Percentiles rank a stretch among this genome's conserved stretches.
Conservation (phyloP, 2,113 vertebrate species). For the Muntiacus reevesi region DNA sequence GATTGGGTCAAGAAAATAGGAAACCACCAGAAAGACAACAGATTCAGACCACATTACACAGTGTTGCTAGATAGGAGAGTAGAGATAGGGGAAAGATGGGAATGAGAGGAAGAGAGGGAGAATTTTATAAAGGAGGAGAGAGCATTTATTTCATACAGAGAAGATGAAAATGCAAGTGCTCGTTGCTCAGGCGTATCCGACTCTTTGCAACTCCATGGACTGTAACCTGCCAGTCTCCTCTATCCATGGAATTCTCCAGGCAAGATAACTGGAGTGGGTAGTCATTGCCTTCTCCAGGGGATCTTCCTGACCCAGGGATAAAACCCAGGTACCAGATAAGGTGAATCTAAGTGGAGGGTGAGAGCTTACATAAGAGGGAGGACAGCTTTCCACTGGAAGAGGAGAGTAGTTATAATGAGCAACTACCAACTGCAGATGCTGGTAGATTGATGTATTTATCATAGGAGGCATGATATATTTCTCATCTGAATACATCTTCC, state of each 20-base stretch:
- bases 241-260: neutral
- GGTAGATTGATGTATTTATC: neutral
- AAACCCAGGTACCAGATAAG: neutral
- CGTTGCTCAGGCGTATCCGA: rapidly evolving
- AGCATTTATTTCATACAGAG: neutral
- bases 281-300: neutral
- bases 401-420: neutral
- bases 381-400: neutral
- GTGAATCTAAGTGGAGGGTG: neutral
- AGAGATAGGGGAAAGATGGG: neutral
- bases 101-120: neutral
- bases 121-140: neutral
- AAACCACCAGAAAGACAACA: neutral
- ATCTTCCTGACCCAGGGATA: neutral
- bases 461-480: neutral
- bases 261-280: neutral
- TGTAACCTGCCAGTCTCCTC: neutral
- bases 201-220: neutral
- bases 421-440: neutral
- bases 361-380: neutral
- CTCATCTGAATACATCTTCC: neutral
- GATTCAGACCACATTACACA: neutral
- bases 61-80: neutral
- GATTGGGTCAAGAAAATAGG: neutral
- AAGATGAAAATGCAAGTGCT: neutral